phyloP scores from a whole-genome alignment of 2,113 vertebrate genomes.

The Promerops cafer region DNA sequence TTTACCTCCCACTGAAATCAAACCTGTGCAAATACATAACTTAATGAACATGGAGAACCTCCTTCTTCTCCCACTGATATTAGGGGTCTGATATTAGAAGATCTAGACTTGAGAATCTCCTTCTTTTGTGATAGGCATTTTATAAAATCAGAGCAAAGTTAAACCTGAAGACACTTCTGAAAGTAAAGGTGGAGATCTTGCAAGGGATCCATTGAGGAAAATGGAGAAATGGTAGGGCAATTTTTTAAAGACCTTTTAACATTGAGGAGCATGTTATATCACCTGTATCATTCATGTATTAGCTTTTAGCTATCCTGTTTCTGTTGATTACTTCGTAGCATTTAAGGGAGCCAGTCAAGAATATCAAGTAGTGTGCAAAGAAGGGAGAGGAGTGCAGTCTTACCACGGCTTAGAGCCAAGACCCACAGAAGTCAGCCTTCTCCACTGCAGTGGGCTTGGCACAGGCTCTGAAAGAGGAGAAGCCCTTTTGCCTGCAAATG shows the following conservation, averaged over 20 bases:
- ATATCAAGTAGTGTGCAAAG: neutral
- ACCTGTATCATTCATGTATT: neutral
- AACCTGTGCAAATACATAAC: neutral
- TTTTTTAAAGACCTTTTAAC: neutral
- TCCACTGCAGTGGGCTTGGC: neutral
- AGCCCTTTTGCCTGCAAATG: neutral
- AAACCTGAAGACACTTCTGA: neutral
- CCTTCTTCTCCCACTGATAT: neutral
- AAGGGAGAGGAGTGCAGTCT: neutral
- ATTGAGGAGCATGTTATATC: neutral
- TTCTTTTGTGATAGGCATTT: neutral
- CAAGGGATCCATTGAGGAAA: neutral
- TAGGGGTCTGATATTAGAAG: neutral
- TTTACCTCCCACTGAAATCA: neutral
- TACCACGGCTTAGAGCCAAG: neutral
- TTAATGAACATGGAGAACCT: neutral
- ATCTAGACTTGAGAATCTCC: neutral
- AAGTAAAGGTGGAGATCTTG: neutral
- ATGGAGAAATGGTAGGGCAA: neutral
- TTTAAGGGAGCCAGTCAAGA: neutral
- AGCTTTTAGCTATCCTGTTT: neutral
- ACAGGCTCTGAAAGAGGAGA: neutral
- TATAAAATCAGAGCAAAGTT: neutral
- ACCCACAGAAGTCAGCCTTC: neutral
- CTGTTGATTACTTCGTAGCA: neutral